Evolutionary conservation across 2,888 invertebrate genomes (phyloP).

Genomic region (Chymomyza procnemis): DNA sequence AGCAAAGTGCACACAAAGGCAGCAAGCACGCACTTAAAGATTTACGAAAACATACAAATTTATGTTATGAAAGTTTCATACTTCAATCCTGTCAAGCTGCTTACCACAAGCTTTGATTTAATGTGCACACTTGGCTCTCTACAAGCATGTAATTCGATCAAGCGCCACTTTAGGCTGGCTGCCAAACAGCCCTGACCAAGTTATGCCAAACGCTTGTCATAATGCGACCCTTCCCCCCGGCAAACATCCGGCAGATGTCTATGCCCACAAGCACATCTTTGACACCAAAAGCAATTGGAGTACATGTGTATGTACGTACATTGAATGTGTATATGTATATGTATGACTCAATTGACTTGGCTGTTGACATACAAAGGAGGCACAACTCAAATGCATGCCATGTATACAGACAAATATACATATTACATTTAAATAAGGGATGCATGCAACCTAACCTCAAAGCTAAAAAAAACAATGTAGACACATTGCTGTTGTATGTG

Average conservation of each 20-base stretch:
- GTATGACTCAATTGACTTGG: constrained; percentile 40
- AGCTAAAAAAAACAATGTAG: constrained; percentile 15
- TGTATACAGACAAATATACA: constrained; percentile 5
- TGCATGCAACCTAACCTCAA: constrained; percentile 37
- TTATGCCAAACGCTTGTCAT: not conserved
- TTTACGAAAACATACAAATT: too few species aligned
- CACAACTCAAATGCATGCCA: constrained; percentile 19
- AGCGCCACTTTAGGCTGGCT: constrained; percentile 26
- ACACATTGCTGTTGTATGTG: not conserved
- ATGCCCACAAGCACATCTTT: not conserved
- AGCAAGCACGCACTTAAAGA: too few species aligned
- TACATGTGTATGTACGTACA: constrained; percentile 11
- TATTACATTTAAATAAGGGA: constrained; percentile 24
- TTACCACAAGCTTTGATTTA: too few species aligned
- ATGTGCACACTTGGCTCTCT: too few species aligned
- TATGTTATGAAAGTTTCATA: too few species aligned
- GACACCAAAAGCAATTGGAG: not conserved
- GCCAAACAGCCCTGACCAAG: not conserved
- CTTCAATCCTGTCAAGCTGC: too few species aligned
- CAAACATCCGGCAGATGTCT: not conserved
- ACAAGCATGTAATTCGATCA: constrained; percentile 41
- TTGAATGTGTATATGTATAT: constrained; percentile 18
- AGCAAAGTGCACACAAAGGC: too few species aligned
- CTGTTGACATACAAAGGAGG: constrained; percentile 53
- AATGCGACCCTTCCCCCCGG: too few species aligned